Percentiles rank a stretch among this genome's conserved stretches.
Conservation (phyloP, 1,140 invertebrate species). For the Helicoverpa zea region DNA sequence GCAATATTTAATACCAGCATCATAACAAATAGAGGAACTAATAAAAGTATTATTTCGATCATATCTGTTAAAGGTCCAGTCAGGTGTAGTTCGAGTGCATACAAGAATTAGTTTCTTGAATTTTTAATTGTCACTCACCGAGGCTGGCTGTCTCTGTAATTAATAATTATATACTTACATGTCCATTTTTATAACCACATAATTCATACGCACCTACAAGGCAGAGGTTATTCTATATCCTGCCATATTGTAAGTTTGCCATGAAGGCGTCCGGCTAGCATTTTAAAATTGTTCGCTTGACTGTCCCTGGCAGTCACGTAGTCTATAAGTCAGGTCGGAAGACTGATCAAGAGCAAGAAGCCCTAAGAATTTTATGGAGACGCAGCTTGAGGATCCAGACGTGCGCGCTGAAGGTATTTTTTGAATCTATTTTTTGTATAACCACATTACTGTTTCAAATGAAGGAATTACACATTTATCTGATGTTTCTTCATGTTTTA, state of each 20-base stretch:
- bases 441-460: conserved; percentile 70
- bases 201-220: conserved; percentile 72
- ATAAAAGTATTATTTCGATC: conserved; percentile 84
- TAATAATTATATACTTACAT: conserved; percentile 55
- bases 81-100: conserved; percentile 86
- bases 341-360: conserved; percentile 85
- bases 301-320: conserved; percentile 86
- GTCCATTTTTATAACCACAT: conserved; percentile 65
- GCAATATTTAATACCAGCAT: conserved; percentile 75
- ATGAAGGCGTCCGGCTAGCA: conserved; percentile 78
- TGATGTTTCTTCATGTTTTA: conserved; percentile 37
- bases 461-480: conserved; percentile 53
- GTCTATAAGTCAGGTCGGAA: conserved; percentile 87
- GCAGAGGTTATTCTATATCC: conserved; percentile 61
- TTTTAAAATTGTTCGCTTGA: conserved; percentile 86
- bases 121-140: conserved; percentile 67
- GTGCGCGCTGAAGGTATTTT: conserved; percentile 85
- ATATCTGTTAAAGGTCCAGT: conserved; percentile 87
- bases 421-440: conserved; percentile 85
- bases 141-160: conserved; percentile 58
- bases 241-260: conserved; percentile 70
- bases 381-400: conserved; percentile 82
- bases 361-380: conserved; percentile 83
- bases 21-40: conserved; percentile 77
- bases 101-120: conserved; percentile 82